A percentile compares a stretch with the other conserved stretches of the same genome.
Evolutionary conservation across 2,888 invertebrate genomes (phyloP).

Genomic region (Phanerotoma sp.): DNA sequence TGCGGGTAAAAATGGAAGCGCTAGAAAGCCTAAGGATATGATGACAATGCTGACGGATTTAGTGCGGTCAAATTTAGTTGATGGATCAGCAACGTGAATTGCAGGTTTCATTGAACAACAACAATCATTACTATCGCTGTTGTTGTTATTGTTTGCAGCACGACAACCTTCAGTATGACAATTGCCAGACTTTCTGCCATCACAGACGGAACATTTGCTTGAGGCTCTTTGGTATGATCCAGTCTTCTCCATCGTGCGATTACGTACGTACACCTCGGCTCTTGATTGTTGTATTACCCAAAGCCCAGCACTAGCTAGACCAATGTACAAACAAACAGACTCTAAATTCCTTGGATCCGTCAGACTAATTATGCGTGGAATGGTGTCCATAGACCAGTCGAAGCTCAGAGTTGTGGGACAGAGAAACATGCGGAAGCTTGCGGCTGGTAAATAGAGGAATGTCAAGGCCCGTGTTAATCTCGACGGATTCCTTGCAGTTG

Average conservation of each 20-base stretch:
- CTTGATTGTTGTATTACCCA: conserved; percentile 40
- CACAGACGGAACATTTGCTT: conserved; percentile 68
- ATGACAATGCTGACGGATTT: conserved; percentile 65
- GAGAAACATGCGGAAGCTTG: conserved; percentile 84
- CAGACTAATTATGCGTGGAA: conserved; percentile 79
- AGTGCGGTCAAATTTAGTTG: conserved; percentile 42
- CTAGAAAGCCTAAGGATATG: conserved; percentile 67
- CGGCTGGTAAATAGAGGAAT: conserved; percentile 87
- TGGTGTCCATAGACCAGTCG: conserved; percentile 99
- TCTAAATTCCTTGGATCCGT: conserved; percentile 79
- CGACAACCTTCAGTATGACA: conserved; percentile 72
- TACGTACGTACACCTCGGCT: conserved; percentile 30
- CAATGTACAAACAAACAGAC: conserved; percentile 73
- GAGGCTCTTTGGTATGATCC: conserved; percentile 35
- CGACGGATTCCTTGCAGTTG: conserved; percentile 84
- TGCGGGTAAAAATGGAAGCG: conserved; percentile 92
- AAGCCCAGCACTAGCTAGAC: conserved; percentile 45
- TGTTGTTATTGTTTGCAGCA: conserved; percentile 72
- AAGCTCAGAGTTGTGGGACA: conserved; percentile 89
- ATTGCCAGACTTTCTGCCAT: conserved; percentile 67
- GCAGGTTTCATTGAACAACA: conserved; percentile 50
- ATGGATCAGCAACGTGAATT: conserved; percentile 28
- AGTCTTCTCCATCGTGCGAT: conserved; percentile 32
- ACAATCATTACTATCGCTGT: conserved; percentile 52
- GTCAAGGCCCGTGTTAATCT: conserved; percentile 82